These are phyloP conservation scores for Alexandromys fortis DNA, from an alignment of 2,113 vertebrate species.

Conservation along the genomic window DNA sequence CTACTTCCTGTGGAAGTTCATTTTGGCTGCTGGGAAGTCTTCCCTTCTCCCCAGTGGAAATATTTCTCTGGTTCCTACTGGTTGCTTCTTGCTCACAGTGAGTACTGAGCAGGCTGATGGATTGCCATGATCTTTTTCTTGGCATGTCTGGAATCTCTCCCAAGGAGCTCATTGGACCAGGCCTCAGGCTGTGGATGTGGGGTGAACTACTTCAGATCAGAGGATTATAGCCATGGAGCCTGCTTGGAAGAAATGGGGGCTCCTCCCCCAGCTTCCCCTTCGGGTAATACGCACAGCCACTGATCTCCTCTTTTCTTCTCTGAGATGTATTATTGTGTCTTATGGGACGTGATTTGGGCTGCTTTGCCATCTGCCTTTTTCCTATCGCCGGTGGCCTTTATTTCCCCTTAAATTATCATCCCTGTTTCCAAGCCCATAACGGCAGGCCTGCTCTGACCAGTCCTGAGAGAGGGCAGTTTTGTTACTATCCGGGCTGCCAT, in stretches of 20 bases:
- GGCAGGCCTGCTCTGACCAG: background rate
- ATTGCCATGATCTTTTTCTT: background rate
- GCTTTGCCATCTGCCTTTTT: background rate
- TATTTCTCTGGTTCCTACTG: background rate
- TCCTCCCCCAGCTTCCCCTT: background rate
- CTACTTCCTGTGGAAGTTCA: background rate
- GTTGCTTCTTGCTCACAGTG: background rate
- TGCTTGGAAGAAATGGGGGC: background rate
- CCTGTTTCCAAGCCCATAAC: background rate
- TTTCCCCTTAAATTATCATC: background rate
- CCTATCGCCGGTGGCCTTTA: background rate
- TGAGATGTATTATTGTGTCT: background rate
- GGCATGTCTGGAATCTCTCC: background rate
- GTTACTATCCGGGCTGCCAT: background rate
- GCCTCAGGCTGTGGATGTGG: background rate
- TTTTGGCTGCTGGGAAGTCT: background rate
- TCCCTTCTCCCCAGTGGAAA: background rate
- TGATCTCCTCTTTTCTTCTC: background rate
- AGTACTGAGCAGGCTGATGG: background rate
- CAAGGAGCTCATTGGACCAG: background rate
- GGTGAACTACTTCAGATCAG: background rate
- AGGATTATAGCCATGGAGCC: background rate
- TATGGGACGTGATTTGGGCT: background rate
- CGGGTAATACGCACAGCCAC: background rate
- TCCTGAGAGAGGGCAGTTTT: background rate